phyloP scores from a whole-genome alignment of 2,113 vertebrate species.

The Melozone crissalis region DNA sequence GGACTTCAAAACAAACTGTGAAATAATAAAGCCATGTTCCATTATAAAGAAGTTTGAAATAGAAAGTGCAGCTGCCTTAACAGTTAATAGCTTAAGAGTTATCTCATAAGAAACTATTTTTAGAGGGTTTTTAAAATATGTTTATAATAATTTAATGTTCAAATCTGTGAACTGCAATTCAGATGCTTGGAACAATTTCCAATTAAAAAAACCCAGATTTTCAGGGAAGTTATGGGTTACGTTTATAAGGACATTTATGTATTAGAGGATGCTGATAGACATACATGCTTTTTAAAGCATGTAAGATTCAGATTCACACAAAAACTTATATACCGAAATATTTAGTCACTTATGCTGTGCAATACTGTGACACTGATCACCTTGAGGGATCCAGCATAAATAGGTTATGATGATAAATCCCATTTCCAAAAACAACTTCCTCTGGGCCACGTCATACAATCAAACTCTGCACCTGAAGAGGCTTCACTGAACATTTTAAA shows the following conservation, averaged over 20 bases:
- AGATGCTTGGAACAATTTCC: not conserved
- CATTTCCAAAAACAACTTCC: not conserved
- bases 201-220: not conserved
- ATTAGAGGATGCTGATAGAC: not conserved
- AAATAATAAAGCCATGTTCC: not conserved
- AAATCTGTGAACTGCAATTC: not conserved
- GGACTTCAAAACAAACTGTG: conserved; percentile 50
- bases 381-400: not conserved
- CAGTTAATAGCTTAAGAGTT: not conserved
- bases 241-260: not conserved
- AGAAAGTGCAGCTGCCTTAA: not conserved
- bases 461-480: not conserved
- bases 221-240: not conserved
- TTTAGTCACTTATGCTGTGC: not conserved
- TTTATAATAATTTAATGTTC: not conserved
- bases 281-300: not conserved
- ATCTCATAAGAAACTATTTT: not conserved
- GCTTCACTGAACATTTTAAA: not conserved
- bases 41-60: not conserved
- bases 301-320: not conserved
- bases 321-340: not conserved
- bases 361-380: not conserved
- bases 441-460: not conserved
- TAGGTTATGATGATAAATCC: not conserved
- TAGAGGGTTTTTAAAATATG: not conserved